These are phyloP conservation scores for Phengaris arion DNA, from an alignment of 2,888 invertebrate species.

Conservation along the genomic window DNA sequence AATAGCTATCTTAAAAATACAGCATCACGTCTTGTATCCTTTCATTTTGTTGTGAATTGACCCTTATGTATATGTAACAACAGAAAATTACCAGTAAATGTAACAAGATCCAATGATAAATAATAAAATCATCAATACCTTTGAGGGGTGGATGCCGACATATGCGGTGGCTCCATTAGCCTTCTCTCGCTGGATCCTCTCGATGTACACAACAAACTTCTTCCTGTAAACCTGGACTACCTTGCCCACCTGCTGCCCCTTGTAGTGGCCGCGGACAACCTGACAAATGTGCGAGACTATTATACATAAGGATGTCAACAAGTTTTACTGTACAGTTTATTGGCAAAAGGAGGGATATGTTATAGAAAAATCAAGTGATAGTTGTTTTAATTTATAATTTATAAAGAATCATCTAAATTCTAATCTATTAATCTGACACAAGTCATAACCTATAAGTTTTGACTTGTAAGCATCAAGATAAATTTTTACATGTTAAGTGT, in stretches of 20 bases:
- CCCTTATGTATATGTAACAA: not conserved
- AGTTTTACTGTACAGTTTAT: conserved; percentile 23
- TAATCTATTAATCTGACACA: too few species aligned
- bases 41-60: too few species aligned
- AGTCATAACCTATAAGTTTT: too few species aligned
- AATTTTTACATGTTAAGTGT: too few species aligned
- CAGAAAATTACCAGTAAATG: not conserved
- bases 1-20: too few species aligned
- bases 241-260: conserved; percentile 99
- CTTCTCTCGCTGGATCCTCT: conserved; percentile 99
- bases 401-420: too few species aligned
- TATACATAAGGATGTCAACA: conserved; percentile 31
- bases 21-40: too few species aligned
- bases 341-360: not conserved
- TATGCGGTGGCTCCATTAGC: conserved; percentile 99
- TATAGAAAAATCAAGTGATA: not conserved
- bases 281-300: conserved; percentile 52
- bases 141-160: conserved; percentile 99
- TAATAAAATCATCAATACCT: conserved; percentile 77
- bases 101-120: not conserved
- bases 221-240: conserved; percentile 99
- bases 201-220: conserved; percentile 99
- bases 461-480: too few species aligned
- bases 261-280: conserved; percentile 99
- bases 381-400: too few species aligned